These are phyloP conservation scores for Tipula helvola DNA, from an alignment of 2,888 invertebrate species.

Conservation along the genomic window DNA sequence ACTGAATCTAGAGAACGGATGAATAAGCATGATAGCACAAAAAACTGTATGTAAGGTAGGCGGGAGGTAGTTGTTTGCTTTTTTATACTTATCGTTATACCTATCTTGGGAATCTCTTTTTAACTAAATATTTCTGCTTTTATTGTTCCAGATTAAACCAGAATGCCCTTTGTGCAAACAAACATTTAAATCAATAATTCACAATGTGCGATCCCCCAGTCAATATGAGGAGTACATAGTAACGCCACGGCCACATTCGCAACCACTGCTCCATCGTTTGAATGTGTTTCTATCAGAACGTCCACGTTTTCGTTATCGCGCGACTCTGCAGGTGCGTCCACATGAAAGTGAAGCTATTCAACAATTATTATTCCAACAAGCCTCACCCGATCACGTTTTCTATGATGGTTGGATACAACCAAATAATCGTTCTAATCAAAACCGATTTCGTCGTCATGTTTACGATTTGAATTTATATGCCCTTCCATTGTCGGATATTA, in stretches of 20 bases:
- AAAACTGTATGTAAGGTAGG: too few species aligned
- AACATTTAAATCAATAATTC: conserved; percentile 79
- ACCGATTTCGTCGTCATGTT: conserved; percentile 45
- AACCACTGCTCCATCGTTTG: conserved; percentile 13
- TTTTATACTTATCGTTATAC: too few species aligned
- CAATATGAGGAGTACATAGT: conserved; percentile 79
- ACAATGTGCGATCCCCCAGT: conserved; percentile 76
- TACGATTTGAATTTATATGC: conserved; percentile 70
- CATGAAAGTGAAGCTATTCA: conserved; percentile 14
- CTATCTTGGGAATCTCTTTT: neutral
- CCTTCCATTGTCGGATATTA: conserved; percentile 52
- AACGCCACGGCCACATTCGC: conserved; percentile 18
- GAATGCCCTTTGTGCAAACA: conserved; percentile 93
- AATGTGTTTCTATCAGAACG: conserved; percentile 15
- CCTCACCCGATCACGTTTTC: conserved; percentile 5
- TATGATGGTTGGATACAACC: neutral
- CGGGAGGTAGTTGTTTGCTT: too few species aligned
- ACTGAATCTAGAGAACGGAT: too few species aligned
- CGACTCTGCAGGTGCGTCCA: conserved; percentile 16
- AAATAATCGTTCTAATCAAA: conserved; percentile 23
- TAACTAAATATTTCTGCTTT: neutral
- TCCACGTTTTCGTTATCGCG: conserved; percentile 16
- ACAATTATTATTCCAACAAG: conserved; percentile 13
- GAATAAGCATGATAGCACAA: too few species aligned
- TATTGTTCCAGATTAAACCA: conserved; percentile 60